Evolutionary conservation across 2,888 invertebrate genomes (phyloP), one percentile per base, ranked within the genome.

Genomic region (Drosophila hamatofila): DNA sequence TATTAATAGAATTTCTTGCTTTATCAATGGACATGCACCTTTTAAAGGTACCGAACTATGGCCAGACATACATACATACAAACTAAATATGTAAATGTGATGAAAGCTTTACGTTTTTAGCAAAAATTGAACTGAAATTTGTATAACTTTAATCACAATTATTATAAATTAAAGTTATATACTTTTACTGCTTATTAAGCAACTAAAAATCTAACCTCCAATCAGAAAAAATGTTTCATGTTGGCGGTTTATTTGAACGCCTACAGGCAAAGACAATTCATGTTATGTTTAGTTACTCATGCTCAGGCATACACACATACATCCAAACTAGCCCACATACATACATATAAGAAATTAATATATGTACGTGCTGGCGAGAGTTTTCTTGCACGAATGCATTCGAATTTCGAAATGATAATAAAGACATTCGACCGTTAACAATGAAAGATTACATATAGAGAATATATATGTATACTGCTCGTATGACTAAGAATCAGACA

Each of bases 1-100:
- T 90, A 90, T 90, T 88, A 77, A 68, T 85, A 90, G 83, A 85
- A 59, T 75, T 76, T 73, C 72, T 72, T 72, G 66, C 71, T 80
- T 86, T 80, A 85, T 88, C 82, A 88, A 77, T 77, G 75, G 52
- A 60, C 71, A 71, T 78, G 86, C 83, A 86, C 83, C 77, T 81
- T 72, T 49, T 61, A 74, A 66, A 67, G 55, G 66, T 59, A 62
- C 59, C 42, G 11, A 46, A 27, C 8, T 18, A 51, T 39, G 48
- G 12, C 12, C 16, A 46, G 5, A 44, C 39, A 33, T 16, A 49
- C 33, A 18, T n/a, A 35, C 1, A 46, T 30, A 21, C 12, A 42
- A n/a, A 16, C 5, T 23, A 16, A 14, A 16, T 51, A 16, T 51
- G 30, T 46, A 46, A 9, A 25, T 25, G 9, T 25, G 16, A 23